Conservation (phyloP, 2,113 vertebrate genomes). For the Albula glossodonta region DNA sequence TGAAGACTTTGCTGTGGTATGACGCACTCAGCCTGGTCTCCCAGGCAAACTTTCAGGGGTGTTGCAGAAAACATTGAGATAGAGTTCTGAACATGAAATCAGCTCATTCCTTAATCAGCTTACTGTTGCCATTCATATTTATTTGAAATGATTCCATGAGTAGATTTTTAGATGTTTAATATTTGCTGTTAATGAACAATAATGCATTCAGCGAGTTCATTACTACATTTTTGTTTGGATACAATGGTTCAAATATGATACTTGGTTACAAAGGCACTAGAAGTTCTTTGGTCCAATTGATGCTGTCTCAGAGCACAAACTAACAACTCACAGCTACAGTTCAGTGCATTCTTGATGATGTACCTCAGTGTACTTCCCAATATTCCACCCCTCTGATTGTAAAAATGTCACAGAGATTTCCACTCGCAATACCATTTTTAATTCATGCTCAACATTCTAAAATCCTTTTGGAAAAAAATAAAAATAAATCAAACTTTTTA, state of each 20-base stretch:
- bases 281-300: not conserved
- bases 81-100: conserved; percentile 29
- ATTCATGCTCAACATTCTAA: not conserved
- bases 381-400: not conserved
- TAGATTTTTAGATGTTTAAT: no score
- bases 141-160: no score
- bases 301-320: not conserved
- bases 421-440: not conserved
- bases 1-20: not conserved
- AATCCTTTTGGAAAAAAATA: not conserved
- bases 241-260: no score
- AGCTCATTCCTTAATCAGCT: no score
- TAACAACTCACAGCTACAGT: not conserved
- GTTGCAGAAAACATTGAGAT: conserved; percentile 5
- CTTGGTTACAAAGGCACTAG: no score
- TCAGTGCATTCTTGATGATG: not conserved
- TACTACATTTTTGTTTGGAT: no score
- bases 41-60: not conserved
- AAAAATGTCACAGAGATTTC: not conserved
- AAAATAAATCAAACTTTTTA: not conserved
- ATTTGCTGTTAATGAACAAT: no score
- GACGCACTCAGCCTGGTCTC: not conserved
- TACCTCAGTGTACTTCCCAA: not conserved
- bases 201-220: no score
- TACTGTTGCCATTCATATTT: no score